Conservation (phyloP, 2,797 vertebrate species). For the Loriculus beryllinus region DNA sequence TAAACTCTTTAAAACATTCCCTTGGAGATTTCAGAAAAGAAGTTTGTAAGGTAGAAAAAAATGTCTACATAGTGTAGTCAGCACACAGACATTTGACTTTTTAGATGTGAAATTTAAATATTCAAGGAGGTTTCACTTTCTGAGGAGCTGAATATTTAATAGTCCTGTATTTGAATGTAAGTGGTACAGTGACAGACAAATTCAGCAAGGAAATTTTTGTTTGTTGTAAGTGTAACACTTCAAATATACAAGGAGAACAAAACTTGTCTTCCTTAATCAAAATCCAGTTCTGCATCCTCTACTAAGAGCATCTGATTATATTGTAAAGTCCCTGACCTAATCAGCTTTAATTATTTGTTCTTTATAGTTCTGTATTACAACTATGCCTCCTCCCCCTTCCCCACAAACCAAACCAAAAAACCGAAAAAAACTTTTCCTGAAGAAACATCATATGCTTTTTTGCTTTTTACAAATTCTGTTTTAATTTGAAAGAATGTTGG, state of each 20-base stretch:
- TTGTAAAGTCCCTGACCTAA: neutral
- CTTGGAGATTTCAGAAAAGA: constrained; percentile 32
- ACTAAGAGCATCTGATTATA: neutral
- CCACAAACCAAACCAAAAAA: neutral
- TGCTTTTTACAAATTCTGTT: neutral
- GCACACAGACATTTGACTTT: constrained; percentile 3
- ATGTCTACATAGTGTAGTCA: constrained; percentile 1
- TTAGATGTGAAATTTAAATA: constrained; percentile 8
- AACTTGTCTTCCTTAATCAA: neutral
- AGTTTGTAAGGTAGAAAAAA: neutral
- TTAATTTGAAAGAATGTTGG: neutral
- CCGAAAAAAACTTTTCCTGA: rapidly evolving
- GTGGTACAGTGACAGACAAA: neutral
- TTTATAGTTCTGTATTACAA: neutral
- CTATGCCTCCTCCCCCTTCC: neutral
- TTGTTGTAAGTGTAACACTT: neutral
- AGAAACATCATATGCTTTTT: neutral
- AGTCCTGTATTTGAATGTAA: neutral
- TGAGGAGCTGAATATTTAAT: constrained; percentile 10
- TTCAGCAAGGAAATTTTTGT: neutral
- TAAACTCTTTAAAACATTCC: neutral
- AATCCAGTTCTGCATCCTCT: neutral
- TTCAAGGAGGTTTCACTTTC: constrained; percentile 33
- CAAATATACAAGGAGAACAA: neutral
- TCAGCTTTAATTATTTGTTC: neutral